These are phyloP conservation scores for Spea multiplicata DNA, from an alignment of 2,113 vertebrate genomes.

Conservation along the genomic window DNA sequence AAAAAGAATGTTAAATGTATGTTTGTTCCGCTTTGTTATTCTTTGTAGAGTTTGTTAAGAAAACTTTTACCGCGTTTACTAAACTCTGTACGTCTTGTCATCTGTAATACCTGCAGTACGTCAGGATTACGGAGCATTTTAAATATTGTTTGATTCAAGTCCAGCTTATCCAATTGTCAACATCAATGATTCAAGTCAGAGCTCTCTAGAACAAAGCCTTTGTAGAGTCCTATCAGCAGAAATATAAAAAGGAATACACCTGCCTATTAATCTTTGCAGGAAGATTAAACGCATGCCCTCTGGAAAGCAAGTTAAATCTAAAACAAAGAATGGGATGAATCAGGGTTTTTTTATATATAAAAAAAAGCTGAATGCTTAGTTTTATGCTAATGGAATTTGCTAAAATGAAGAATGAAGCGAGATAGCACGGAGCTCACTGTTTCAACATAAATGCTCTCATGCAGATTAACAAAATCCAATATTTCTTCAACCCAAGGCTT, in stretches of 20 bases:
- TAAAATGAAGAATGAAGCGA: background rate
- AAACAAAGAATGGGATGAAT: conserved; percentile 9
- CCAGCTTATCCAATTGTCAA: conserved; percentile 9
- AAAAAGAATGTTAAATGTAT: no score
- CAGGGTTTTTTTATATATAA: background rate
- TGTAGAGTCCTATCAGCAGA: background rate
- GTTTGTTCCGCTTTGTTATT: no score
- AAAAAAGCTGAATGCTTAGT: background rate
- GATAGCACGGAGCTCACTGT: background rate
- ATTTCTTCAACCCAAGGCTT: background rate
- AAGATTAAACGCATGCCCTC: conserved; percentile 15
- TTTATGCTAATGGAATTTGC: background rate
- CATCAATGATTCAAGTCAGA: conserved; percentile 20
- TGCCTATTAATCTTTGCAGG: conserved; percentile 13
- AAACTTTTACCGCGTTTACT: background rate
- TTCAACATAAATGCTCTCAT: background rate
- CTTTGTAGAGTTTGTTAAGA: no score
- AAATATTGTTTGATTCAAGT: background rate
- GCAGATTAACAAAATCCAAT: background rate
- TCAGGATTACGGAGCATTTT: background rate
- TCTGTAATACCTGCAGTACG: background rate
- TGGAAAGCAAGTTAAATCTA: background rate
- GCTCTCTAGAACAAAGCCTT: background rate
- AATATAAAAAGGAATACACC: background rate
- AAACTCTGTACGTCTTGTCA: background rate